Evolutionary conservation across 2,888 invertebrate species (phyloP).

Genomic region (Trilocha varians): DNA sequence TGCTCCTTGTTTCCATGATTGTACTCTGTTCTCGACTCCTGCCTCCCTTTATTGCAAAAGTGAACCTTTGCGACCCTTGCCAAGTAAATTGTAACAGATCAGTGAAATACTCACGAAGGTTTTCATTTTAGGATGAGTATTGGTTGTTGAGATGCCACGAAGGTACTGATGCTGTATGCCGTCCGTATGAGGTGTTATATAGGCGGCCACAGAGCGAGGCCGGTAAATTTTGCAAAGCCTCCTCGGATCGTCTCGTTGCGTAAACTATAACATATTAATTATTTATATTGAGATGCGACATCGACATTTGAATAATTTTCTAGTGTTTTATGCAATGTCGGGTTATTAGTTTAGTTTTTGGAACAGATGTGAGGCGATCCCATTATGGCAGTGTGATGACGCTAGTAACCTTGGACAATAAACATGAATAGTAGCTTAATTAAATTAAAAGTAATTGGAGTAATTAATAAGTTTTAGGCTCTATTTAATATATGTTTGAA

Average conservation of each 20-base stretch:
- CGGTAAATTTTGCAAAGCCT: conserved; percentile 19
- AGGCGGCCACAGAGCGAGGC: conserved; percentile 13
- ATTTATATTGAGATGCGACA: conserved; percentile 8
- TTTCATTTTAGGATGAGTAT: conserved; percentile 23
- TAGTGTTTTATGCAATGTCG: neutral
- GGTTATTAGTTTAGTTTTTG: neutral
- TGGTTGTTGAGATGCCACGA: conserved; percentile 9
- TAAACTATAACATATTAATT: conserved; percentile 11
- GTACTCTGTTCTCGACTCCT: no score
- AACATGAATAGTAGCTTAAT: no score
- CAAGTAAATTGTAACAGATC: no score
- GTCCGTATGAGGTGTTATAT: conserved; percentile 17
- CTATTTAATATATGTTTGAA: no score
- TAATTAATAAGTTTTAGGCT: no score
- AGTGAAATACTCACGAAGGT: conserved; percentile 26
- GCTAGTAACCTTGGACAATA: no score
- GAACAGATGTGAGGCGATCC: neutral
- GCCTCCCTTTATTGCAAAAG: no score
- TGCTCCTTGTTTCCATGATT: no score
- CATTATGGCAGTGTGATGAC: no score
- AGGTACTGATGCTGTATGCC: conserved; percentile 14
- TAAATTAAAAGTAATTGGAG: no score
- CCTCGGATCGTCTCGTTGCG: conserved; percentile 10
- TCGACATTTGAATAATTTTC: conserved; percentile 2
- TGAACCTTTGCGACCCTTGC: no score